Evolutionary conservation across 2,797 vertebrate genomes (phyloP), one percentile per base, ranked within the genome.

Genomic region (Hemibagrus guttatus): DNA sequence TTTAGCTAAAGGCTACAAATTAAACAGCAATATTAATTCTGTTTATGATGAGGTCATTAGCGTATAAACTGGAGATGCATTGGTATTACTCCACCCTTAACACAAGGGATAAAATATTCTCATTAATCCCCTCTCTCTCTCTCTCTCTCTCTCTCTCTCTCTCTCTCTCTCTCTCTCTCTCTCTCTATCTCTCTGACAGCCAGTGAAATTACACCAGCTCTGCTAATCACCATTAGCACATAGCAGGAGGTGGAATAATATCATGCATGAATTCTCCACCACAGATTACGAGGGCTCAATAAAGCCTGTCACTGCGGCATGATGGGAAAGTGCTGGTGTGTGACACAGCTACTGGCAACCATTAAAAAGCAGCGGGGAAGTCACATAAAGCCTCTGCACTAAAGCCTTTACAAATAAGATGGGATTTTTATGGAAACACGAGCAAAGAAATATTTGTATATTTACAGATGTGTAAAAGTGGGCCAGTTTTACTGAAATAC

Each of bases 161-260:
- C 31, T 86, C 68, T 68, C 6, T 61, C 68, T 52, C 61, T 78
- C 28, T 66, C 59, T 84, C 68, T 63, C 13, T 75, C 78, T 66
- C 61, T 84, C 63, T 83, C 58, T 85, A 49, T 46, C 13, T 72
- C 54, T 63, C 59, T 72, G 16, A 31, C 49, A 56, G n/a, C n/a
- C 78, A 86, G 84, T 54, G 8, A 89, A 61, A 71, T 86, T 75
- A 74, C 69, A 88, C 56, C 58, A 86, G 86, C 69, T 39, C 71
- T 80, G 86, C 85, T 89, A 86, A 89, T 89, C 88, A 83, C 82
- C 72, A 83, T 90, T 88, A 89, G 84, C 84, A 80, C 75, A 52
- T 80, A 78, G 54, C 85, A 85, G 74, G 75, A 83, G 84, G 86
- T 88, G 85, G 66, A 87, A 88, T 86, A 86, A 89, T 31, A 61